A percentile compares a stretch with the other conserved stretches of the same genome.
Conservation (phyloP, 2,888 invertebrate genomes). For the Macrosiphum euphorbiae region DNA sequence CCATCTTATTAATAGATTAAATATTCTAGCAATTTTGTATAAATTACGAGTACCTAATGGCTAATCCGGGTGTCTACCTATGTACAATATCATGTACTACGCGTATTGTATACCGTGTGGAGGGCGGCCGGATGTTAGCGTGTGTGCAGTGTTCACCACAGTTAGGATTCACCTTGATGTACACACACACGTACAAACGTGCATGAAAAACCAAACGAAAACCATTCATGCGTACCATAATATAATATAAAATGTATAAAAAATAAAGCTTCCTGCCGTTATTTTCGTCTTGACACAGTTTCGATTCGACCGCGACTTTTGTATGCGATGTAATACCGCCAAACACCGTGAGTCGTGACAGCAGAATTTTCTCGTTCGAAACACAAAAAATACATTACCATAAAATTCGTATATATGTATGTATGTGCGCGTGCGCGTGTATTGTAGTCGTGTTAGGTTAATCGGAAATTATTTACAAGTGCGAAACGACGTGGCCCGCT, state of each 20-base stretch:
- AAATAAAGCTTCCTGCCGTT: conserved; percentile 53
- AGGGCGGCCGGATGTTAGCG: neutral
- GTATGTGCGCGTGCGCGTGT: neutral
- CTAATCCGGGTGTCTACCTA: neutral
- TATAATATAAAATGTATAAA: neutral
- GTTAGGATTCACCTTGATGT: conserved; percentile 27
- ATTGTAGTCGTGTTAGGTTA: neutral
- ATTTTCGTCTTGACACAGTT: conserved; percentile 56
- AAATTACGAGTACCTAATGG: neutral
- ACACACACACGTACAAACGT: neutral
- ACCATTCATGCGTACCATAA: conserved; percentile 37
- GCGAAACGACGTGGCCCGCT: neutral
- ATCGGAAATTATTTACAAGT: conserved; percentile 11
- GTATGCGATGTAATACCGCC: neutral
- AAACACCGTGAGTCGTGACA: neutral
- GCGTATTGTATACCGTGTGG: neutral
- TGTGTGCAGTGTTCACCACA: neutral
- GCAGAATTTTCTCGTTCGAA: neutral
- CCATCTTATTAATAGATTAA: neutral
- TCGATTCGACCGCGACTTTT: neutral
- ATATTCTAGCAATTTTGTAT: neutral
- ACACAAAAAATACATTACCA: neutral
- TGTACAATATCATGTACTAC: neutral
- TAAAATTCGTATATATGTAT: neutral
- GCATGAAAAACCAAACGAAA: conserved; percentile 48